These are phyloP conservation scores for Poeciliopsis occidentalis DNA, from an alignment of 2,113 vertebrate genomes.

Conservation along the genomic window DNA sequence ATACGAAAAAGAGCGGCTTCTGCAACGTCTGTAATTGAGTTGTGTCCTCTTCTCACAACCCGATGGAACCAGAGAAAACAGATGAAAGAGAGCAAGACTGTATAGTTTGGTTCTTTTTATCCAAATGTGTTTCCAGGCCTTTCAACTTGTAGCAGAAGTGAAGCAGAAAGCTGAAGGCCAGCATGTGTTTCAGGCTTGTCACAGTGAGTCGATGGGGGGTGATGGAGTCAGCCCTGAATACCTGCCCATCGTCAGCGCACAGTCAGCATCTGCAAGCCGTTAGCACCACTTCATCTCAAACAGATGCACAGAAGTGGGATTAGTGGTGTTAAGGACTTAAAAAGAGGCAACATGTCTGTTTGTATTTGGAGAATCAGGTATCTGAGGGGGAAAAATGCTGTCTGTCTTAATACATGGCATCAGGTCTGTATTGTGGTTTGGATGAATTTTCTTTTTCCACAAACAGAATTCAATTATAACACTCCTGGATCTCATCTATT, in stretches of 20 bases:
- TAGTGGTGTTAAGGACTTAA: conserved; percentile 49
- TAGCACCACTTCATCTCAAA: conserved; percentile 74
- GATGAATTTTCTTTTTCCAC: neutral
- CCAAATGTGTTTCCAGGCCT: conserved; percentile 46
- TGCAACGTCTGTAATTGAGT: conserved; percentile 45
- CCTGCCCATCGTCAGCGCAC: conserved; percentile 72
- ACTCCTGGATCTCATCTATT: neutral
- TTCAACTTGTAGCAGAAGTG: conserved; percentile 62
- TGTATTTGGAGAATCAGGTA: conserved; percentile 32
- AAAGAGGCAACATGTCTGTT: conserved; percentile 29
- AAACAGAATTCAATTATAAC: neutral
- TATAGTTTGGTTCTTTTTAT: conserved; percentile 40
- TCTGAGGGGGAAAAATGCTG: neutral
- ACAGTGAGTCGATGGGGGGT: conserved; percentile 67
- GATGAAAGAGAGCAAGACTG: conserved; percentile 8
- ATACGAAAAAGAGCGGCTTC: neutral
- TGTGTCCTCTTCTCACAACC: conserved; percentile 34
- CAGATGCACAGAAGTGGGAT: conserved; percentile 41
- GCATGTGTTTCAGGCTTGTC: conserved; percentile 81
- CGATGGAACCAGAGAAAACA: conserved; percentile 36
- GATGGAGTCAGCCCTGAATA: conserved; percentile 71
- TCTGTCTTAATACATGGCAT: neutral
- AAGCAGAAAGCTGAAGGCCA: conserved; percentile 51
- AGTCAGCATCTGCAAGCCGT: conserved; percentile 75
- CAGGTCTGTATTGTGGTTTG: neutral